Percentiles rank a stretch among this genome's conserved stretches.
Conservation (phyloP, 2,113 vertebrate genomes). For the Raja brachyura region DNA sequence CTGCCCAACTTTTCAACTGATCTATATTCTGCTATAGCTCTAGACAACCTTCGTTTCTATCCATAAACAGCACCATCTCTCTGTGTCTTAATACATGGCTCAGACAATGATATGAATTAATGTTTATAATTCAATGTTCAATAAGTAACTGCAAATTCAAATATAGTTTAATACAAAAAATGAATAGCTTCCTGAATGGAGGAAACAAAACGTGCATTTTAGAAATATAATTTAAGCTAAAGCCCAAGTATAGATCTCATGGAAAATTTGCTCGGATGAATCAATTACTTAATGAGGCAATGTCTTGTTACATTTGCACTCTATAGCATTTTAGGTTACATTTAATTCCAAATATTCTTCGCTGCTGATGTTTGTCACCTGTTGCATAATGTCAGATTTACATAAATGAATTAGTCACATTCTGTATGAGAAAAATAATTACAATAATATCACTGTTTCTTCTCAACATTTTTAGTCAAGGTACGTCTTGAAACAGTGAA, state of each 20-base stretch:
- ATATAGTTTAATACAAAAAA: not conserved
- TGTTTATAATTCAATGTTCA: not conserved
- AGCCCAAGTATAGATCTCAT: not conserved
- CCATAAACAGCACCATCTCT: no score
- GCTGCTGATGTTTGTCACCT: not conserved
- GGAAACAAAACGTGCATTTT: not conserved
- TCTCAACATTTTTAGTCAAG: not conserved
- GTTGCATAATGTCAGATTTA: not conserved
- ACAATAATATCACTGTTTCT: not conserved
- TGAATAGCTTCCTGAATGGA: not conserved
- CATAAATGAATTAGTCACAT: not conserved
- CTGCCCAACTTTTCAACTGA: no score
- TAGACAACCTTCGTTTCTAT: no score
- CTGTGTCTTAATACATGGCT: no score
- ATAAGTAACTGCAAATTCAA: not conserved
- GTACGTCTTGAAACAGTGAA: not conserved
- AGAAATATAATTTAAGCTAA: not conserved
- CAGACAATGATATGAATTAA: not conserved
- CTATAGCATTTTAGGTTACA: not conserved
- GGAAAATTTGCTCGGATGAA: not conserved
- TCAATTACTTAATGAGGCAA: not conserved
- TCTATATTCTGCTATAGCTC: no score
- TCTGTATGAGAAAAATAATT: not conserved
- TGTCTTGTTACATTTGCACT: not conserved
- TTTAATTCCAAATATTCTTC: not conserved